phyloP scores from a whole-genome alignment of 1,140 invertebrate genomes.

The Listronotus oregonensis region DNA sequence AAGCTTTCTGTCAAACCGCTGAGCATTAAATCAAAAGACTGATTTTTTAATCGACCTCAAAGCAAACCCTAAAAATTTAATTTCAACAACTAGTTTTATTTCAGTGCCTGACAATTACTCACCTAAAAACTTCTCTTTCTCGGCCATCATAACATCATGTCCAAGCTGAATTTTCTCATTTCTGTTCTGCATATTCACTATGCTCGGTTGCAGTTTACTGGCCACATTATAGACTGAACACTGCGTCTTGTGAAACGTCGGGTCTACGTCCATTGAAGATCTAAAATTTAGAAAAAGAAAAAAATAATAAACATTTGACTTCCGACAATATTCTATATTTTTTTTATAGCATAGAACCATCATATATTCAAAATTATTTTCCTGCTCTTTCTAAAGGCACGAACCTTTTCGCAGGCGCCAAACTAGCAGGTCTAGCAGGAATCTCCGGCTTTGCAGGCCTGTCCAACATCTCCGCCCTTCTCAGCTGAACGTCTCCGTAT shows the following conservation, averaged over 20 bases:
- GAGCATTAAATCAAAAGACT: no score
- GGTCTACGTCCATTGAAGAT: constrained; percentile 30
- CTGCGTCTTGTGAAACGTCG: constrained; percentile 42
- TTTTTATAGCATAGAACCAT: no score
- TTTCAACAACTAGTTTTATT: neutral
- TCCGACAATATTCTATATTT: no score
- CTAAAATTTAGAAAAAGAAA: constrained; percentile 8
- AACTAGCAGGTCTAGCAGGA: constrained; percentile 71
- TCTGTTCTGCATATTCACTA: constrained; percentile 48
- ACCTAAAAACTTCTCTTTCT: constrained; percentile 53
- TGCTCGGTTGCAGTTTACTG: constrained; percentile 52
- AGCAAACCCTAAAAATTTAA: neutral
- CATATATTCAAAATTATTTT: no score
- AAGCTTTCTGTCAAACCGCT: no score
- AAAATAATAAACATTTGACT: neutral
- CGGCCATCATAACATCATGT: constrained; percentile 52
- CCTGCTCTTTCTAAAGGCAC: neutral
- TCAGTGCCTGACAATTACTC: constrained; percentile 34
- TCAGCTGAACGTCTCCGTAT: constrained; percentile 43
- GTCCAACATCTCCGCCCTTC: constrained; percentile 38
- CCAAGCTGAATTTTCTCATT: constrained; percentile 46
- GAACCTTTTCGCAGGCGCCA: constrained; percentile 61
- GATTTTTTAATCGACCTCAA: neutral
- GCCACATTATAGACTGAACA: constrained; percentile 51
- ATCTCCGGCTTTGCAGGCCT: constrained; percentile 65